Conservation (phyloP, 2,888 invertebrate species). For the Drosophila testacea region DNA sequence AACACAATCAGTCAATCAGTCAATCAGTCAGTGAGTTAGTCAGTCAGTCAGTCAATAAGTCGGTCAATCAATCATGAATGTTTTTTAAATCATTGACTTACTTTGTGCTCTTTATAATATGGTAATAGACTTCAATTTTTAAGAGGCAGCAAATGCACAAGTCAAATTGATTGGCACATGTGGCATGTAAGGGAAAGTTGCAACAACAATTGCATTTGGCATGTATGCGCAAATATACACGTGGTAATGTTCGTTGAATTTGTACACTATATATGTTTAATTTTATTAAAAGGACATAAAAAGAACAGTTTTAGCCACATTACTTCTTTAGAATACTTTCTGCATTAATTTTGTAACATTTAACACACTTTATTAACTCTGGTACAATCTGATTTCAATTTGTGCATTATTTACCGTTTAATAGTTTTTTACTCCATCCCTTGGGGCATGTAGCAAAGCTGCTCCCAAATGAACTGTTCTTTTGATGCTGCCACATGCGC, state of each 20-base stretch:
- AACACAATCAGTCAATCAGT: slow-evolving; percentile 43
- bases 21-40: slow-evolving; percentile 26
- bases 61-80: slow-evolving; percentile 37
- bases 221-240: slow-evolving; percentile 19
- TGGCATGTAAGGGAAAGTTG: slow-evolving; percentile 4
- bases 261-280: no score
- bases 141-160: neutral
- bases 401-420: slow-evolving; percentile 17
- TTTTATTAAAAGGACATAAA: no score
- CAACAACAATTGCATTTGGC: slow-evolving; percentile 1
- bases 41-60: slow-evolving; percentile 38
- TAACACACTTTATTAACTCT: no score
- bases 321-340: no score
- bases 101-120: slow-evolving; percentile 28
- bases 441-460: slow-evolving; percentile 15
- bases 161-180: slow-evolving; percentile 34
- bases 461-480: neutral
- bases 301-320: no score
- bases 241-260: slow-evolving; percentile 11
- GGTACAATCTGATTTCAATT: neutral
- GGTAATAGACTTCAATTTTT: slow-evolving; percentile 20
- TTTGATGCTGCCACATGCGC: slow-evolving; percentile 13
- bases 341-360: slow-evolving; percentile 1
- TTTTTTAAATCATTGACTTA: slow-evolving; percentile 51
- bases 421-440: neutral